Conservation (phyloP, 2,888 invertebrate species). For the Idaea straminata region DNA sequence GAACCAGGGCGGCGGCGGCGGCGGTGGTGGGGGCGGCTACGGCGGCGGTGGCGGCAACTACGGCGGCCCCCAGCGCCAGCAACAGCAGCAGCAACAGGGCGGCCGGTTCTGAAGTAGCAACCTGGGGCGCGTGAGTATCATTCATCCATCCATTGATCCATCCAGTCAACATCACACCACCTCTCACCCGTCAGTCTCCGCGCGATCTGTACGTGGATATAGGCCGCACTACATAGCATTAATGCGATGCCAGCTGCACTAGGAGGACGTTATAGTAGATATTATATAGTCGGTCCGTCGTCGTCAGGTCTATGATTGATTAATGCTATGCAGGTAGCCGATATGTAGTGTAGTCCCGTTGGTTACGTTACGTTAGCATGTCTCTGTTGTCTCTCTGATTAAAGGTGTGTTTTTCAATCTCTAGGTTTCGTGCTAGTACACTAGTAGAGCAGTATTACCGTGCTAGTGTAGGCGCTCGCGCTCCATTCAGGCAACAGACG, state of each 20-base stretch:
- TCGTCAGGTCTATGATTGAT: conserved; percentile 54
- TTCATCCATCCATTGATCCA: conserved; percentile 19
- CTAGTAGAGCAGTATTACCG: conserved; percentile 77
- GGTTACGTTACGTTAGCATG: conserved; percentile 41
- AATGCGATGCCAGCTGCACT: conserved; percentile 34
- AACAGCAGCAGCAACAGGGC: conserved; percentile 22
- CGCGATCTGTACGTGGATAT: conserved; percentile 37
- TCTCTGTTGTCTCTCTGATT: conserved; percentile 61
- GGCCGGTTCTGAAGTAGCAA: conserved; percentile 51
- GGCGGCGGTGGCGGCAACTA: conserved; percentile 59
- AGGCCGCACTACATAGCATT: conserved; percentile 71
- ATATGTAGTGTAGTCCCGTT: conserved; percentile 9
- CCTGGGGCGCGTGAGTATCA: conserved; percentile 48
- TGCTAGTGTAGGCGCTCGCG: conserved; percentile 79
- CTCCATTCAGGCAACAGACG: conserved; percentile 75
- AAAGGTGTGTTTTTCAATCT: conserved; percentile 75
- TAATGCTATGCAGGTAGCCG: conserved; percentile 74
- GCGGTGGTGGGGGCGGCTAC: conserved; percentile 68
- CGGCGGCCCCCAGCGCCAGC: conserved; percentile 67
- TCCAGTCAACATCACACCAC: conserved; percentile 32
- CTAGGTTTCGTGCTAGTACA: conserved; percentile 81
- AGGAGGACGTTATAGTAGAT: conserved; percentile 34
- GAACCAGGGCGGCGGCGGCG: conserved; percentile 80
- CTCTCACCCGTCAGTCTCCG: conserved; percentile 22
- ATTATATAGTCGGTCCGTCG: conserved; percentile 16